Conservation (phyloP, 2,888 invertebrate species). For the Sycophila texana region DNA sequence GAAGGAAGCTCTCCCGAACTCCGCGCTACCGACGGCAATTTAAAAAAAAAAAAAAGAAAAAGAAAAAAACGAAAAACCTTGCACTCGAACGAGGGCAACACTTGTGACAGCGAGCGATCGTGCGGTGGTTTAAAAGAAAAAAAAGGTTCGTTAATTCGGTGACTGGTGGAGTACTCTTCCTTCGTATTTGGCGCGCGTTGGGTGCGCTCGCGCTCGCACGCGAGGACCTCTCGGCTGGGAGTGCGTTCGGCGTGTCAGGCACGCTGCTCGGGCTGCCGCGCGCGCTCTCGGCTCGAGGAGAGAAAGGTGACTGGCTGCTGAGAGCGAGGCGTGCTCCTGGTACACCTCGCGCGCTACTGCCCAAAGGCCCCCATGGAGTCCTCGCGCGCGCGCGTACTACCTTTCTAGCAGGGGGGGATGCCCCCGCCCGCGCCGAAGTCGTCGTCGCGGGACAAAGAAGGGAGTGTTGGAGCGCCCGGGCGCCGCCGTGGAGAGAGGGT, state of each 20-base stretch:
- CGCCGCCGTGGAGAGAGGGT: too few relatives aligned
- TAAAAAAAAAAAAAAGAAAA: neutral
- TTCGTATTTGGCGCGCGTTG: neutral
- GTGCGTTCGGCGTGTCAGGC: neutral
- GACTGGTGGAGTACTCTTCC: neutral
- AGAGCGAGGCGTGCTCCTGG: slow-evolving; percentile 64
- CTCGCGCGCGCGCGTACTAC: neutral
- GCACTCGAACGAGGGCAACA: neutral
- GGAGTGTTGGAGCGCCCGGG: slow-evolving; percentile 57
- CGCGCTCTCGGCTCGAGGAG: slow-evolving; percentile 68
- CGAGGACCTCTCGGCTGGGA: neutral
- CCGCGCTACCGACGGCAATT: neutral
- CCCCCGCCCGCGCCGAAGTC: neutral
- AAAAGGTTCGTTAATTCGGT: neutral
- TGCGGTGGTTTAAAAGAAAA: too few relatives aligned
- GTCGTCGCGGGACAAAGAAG: slow-evolving; percentile 59
- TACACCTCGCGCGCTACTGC: slow-evolving; percentile 62
- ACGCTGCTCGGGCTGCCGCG: neutral
- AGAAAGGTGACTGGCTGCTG: slow-evolving; percentile 72
- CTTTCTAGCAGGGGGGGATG: slow-evolving; percentile 21
- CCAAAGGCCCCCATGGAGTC: neutral
- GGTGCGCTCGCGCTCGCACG: neutral
- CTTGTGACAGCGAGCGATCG: neutral
- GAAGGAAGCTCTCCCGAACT: neutral
- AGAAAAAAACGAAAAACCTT: neutral